Conservation (phyloP, 2,797 vertebrate species). For the Cyclura pinguis region DNA sequence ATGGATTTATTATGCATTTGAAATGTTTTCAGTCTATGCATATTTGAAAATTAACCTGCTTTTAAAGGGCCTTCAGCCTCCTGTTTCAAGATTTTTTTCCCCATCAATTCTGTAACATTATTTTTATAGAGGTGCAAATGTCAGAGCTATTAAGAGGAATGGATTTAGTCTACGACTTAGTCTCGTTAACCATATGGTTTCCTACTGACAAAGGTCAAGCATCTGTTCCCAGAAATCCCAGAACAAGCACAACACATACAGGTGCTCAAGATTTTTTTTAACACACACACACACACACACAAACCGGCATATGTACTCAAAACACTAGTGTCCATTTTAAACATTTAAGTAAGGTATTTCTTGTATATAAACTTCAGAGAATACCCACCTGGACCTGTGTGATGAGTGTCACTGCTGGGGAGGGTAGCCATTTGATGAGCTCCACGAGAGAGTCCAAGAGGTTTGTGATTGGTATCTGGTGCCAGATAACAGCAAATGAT, state of each 20-base stretch:
- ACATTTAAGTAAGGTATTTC: neutral
- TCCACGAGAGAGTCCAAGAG: no score
- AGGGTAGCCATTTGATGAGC: no score
- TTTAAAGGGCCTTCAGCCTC: neutral
- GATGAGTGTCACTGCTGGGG: no score
- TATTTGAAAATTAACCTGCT: neutral
- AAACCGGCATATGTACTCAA: neutral
- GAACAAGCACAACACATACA: neutral
- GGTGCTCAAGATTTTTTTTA: neutral
- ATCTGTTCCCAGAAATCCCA: conserved; percentile 31
- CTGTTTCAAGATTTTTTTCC: neutral
- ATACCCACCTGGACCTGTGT: no score
- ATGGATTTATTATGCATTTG: neutral
- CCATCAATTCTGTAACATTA: neutral
- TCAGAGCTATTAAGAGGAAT: conserved; percentile 28
- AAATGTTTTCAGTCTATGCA: neutral
- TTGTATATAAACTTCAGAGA: neutral
- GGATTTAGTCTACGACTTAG: conserved; percentile 6
- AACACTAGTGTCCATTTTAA: neutral
- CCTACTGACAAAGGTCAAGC: conserved; percentile 43
- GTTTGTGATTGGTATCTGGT: no score
- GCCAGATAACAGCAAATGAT: no score
- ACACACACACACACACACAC: neutral
- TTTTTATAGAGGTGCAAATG: conserved; percentile 17
- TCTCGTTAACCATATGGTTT: conserved; percentile 24